A percentile compares a stretch with the other conserved stretches of the same genome.
These are phyloP conservation scores for Paramuricea clavata DNA, from an alignment of 92 coral and sea anemone species.

Conservation along the genomic window DNA sequence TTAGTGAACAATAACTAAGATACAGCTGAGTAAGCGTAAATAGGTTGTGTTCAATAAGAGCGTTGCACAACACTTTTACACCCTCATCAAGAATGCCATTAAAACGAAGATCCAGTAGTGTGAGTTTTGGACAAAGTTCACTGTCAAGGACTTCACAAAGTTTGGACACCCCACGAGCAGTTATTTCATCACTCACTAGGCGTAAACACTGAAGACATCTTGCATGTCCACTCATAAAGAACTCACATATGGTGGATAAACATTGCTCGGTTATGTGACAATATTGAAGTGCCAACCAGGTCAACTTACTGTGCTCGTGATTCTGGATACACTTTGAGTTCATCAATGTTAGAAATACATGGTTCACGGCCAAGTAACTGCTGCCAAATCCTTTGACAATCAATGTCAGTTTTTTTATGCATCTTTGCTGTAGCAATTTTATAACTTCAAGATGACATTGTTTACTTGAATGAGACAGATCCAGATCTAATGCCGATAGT, in stretches of 20 bases:
- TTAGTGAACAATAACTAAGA: not conserved
- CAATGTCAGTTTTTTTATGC: conserved; percentile 5
- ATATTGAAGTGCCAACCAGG: not conserved
- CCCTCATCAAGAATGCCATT: conserved; percentile 5
- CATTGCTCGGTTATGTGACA: not conserved
- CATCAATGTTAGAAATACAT: not conserved
- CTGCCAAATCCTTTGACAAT: not conserved
- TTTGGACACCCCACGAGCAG: not conserved
- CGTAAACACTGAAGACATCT: not conserved
- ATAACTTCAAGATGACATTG: not conserved
- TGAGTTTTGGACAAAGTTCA: not conserved
- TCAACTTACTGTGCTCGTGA: conserved; percentile 38
- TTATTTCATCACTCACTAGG: not conserved
- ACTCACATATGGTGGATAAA: not conserved
- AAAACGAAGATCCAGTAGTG: not conserved
- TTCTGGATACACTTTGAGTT: conserved; percentile 4
- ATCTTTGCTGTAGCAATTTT: conserved; percentile 12
- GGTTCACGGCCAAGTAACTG: too few relatives aligned
- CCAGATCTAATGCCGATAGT: not conserved
- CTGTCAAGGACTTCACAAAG: not conserved
- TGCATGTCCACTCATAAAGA: not conserved
- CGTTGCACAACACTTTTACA: conserved; percentile 1
- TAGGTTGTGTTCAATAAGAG: not conserved
- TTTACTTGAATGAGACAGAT: not conserved
- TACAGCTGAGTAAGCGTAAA: not conserved